Base-by-base conservation (phyloP, 64 coral and sea anemone species). In the Astreopora myriophthalma region DNA sequence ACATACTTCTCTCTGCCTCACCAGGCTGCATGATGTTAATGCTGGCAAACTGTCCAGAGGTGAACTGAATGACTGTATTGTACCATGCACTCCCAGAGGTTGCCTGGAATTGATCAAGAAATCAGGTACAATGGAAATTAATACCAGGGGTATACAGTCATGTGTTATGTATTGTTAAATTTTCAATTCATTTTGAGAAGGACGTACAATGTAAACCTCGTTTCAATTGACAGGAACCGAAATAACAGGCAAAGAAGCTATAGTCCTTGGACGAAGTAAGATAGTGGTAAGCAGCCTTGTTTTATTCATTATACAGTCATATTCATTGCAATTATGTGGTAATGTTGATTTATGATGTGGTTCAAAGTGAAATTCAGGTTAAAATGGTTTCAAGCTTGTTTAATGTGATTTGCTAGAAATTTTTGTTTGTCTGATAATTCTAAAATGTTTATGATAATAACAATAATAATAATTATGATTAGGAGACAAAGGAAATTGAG, bases 41-140 rank as follows among this genome's bases (percentile, higher is more conserved):
- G 97, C 97, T 71, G 97, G 97, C 2, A 82, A 94, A 62, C 62
- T 99, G 31, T 67, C 97, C 3, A 99, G 97, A 86, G 97, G 97
- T 36, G 94, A 99, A 61, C 68, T 99, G 3, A 88, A 87, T 58
- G 89, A 68, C 14, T 99, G 97, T n/a, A 99, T 99, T 88, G 94
- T 96, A 2, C 97, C 97, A 8, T 99, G 97, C 49, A 99, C 97
- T 29, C 97, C 97, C 11, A 86, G 97, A 61, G 97, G 97, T 0
- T 99, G 97, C 37, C 48, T 99, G n/a, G 97, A 99, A 46, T 66
- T 99, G 68, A 99, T 99, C 26, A 96, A 99, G 35, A 93, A 89
- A 71, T 91, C 97, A 87, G 97, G 97, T 99, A 27, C 42, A 75
- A 76, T 11, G 0, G 19, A 22, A 20, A 14, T 62, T 82, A 48